Evolutionary conservation across 2,888 invertebrate genomes (phyloP), one percentile per base, ranked within the genome.

Genomic region (Patella depressa): DNA sequence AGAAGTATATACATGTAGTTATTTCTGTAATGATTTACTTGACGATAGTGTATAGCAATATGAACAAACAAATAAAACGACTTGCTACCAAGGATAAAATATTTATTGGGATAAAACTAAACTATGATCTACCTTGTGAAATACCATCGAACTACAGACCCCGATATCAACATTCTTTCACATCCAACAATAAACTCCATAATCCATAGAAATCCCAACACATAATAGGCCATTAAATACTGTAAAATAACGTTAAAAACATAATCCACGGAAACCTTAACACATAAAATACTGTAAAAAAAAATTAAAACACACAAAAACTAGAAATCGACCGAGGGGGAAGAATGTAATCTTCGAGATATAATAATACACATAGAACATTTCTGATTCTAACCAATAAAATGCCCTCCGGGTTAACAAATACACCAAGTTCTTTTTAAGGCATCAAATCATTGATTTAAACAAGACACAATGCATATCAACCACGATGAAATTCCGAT

Each of bases 121-220:
- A n/a, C 3, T 15, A 53, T 24, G 1, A 70, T 80, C 71, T 53
- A 95, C 96, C 95, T 94, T 86, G 93, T 92, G 88, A 98, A 98
- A 91, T 96, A 98, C 98, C 98, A 98, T 87, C 95, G 95, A 0
- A 97, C 96, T 4, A 98, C 96, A 24, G 97, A 95, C 19, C 97
- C 97, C 14, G 98, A 96, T 81, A 98, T 95, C 0, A 97, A 95
- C 94, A 98, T 96, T 90, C 96, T 96, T 91, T 98, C 97, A 88
- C 97, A 97, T 4, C 96, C 97, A 87, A 96, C 94, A 83, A 98
- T 96, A 90, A 98, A 98, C 92, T 98, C 97, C 15, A 96, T 95
- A 19, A 95, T 95, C 98, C 98, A 98, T 81, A 98, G 94, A 19
- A 98, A 93, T 59, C 96, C 97, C 78, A 97, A 88, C 4, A 96